A percentile compares a stretch with the other conserved stretches of the same genome.
Evolutionary conservation across 2,888 invertebrate species (phyloP).

Genomic region (Dicyrtomina minuta): DNA sequence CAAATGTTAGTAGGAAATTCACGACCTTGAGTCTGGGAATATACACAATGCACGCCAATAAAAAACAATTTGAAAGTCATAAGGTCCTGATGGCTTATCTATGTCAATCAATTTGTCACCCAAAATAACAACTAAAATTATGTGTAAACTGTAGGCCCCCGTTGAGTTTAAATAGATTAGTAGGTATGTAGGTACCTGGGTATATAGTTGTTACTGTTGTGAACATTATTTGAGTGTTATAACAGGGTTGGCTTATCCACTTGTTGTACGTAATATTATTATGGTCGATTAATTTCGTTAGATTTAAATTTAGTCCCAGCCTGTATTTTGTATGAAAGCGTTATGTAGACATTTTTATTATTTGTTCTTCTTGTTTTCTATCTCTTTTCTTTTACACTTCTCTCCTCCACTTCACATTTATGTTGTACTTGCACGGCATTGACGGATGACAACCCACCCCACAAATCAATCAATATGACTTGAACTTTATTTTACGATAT

Average conservation of each 20-base stretch:
- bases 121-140: not conserved
- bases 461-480: not conserved
- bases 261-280: not conserved
- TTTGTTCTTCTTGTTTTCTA: constrained; percentile 36
- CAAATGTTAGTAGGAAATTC: no score
- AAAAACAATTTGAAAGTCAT: constrained; percentile 3
- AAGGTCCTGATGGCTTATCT: not conserved
- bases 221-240: not conserved
- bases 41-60: no score
- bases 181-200: no score
- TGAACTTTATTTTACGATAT: constrained; percentile 5
- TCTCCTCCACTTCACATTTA: constrained; percentile 22
- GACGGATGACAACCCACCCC: constrained; percentile 12
- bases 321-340: not conserved
- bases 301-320: no score
- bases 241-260: not conserved
- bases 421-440: constrained; percentile 4
- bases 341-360: constrained; percentile 17
- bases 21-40: no score
- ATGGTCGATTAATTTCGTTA: not conserved
- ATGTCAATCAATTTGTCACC: constrained; percentile 9
- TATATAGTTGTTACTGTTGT: no score
- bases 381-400: constrained; percentile 40
- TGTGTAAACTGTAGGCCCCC: no score
- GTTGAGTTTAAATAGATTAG: no score